Conservation (phyloP, 2,113 vertebrate genomes). For the Proterorhinus semilunaris region DNA sequence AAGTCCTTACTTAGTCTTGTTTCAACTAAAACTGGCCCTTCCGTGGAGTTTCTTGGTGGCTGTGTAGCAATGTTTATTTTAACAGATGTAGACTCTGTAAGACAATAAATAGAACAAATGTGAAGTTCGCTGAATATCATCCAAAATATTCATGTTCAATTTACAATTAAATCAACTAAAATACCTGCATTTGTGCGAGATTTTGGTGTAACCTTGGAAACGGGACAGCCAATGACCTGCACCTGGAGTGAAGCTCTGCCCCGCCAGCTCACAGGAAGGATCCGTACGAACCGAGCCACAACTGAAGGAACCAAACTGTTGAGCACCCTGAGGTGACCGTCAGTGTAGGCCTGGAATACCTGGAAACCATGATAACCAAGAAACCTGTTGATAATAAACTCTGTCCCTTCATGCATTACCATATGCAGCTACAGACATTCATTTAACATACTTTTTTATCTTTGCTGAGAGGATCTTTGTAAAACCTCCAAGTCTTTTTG, state of each 20-base stretch:
- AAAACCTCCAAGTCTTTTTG: constrained; percentile 80
- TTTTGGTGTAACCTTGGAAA: constrained; percentile 43
- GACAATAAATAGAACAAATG: background rate
- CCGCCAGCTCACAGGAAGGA: constrained; percentile 76
- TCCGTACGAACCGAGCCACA: constrained; percentile 77
- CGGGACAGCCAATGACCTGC: constrained; percentile 79
- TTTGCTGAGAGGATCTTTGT: constrained; percentile 72
- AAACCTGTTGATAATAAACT: constrained; percentile 29
- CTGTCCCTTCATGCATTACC: background rate
- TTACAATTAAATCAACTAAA: background rate
- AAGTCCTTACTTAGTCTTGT: constrained; percentile 59
- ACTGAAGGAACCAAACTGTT: constrained; percentile 81
- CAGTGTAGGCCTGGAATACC: constrained; percentile 79
- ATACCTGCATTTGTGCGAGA: constrained; percentile 22
- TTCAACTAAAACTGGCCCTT: constrained; percentile 60
- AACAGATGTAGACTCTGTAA: constrained; percentile 43
- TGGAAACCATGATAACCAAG: constrained; percentile 38
- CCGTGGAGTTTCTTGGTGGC: constrained; percentile 30
- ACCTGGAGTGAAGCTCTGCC: constrained; percentile 68
- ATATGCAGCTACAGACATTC: background rate
- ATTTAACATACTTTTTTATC: constrained; percentile 76
- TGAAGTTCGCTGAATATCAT: no score
- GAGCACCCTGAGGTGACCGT: constrained; percentile 72
- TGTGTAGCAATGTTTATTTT: constrained; percentile 24
- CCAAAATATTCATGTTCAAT: background rate